Percentiles rank a stretch among this genome's conserved stretches.
These are phyloP conservation scores for Aethes cnicana DNA, from an alignment of 2,888 invertebrate species.

Conservation along the genomic window DNA sequence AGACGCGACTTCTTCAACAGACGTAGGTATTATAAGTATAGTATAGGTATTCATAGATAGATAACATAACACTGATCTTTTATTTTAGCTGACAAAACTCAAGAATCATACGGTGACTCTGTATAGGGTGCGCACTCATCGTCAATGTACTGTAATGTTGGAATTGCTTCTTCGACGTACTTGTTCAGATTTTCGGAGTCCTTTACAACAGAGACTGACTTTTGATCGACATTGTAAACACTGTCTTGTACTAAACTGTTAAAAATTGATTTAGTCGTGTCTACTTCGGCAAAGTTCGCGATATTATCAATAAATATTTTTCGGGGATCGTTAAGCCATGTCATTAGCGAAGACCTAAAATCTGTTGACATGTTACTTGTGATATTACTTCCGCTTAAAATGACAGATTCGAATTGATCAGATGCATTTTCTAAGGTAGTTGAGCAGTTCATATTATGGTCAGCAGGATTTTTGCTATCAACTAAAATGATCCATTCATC, in stretches of 20 bases:
- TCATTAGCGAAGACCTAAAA: no score
- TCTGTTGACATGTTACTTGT: neutral
- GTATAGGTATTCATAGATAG: neutral
- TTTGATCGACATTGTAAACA: neutral
- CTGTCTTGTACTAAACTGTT: neutral
- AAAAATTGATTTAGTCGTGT: neutral
- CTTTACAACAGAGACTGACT: neutral
- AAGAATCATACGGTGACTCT: constrained; percentile 14
- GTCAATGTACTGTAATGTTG: neutral
- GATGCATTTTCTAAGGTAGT: no score
- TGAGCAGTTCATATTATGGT: no score
- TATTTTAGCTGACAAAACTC: neutral
- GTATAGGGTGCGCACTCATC: constrained; percentile 5
- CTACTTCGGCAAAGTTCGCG: no score
- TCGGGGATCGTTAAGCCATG: no score
- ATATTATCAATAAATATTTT: no score
- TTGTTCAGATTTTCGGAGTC: neutral
- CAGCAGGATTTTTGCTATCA: constrained; percentile 2
- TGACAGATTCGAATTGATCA: no score
- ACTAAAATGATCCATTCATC: constrained; percentile 19
- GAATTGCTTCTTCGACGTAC: neutral
- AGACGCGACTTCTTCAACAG: no score
- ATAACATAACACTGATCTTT: neutral
- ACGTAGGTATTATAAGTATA: no score
- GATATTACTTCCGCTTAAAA: neutral